Evolutionary conservation across 2,113 vertebrate species (phyloP).

Genomic region (Rattus rattus): DNA sequence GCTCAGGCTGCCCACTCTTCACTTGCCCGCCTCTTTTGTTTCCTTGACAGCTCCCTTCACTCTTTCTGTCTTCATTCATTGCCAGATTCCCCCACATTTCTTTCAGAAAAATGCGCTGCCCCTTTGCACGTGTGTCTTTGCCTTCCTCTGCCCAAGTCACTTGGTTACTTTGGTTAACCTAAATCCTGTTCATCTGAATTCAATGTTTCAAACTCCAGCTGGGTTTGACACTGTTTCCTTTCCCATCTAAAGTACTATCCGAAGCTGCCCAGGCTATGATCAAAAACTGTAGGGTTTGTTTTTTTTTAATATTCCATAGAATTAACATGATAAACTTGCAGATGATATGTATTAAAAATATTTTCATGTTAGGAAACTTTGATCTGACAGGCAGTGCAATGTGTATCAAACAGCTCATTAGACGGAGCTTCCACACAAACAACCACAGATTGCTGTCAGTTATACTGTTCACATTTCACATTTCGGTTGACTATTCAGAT

Average conservation of each 20-base stretch:
- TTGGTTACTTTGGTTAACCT: neutral
- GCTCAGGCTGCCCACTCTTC: neutral
- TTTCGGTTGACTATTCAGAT: slow-evolving; percentile 28
- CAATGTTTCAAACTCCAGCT: neutral
- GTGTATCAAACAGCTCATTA: slow-evolving; percentile 28
- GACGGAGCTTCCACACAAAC: slow-evolving; percentile 19
- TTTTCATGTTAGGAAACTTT: neutral
- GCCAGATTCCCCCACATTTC: neutral
- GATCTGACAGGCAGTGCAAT: neutral
- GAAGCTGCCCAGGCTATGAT: neutral
- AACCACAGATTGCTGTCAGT: neutral
- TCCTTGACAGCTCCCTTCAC: neutral
- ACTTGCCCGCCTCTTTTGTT: neutral
- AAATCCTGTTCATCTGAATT: neutral
- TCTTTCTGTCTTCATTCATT: neutral
- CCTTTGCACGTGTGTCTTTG: too few relatives aligned
- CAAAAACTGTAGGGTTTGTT: neutral
- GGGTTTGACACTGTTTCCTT: neutral
- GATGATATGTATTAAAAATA: neutral
- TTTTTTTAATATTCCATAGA: neutral
- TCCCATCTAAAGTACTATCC: neutral
- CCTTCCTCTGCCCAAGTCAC: neutral
- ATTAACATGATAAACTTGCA: slow-evolving; percentile 16
- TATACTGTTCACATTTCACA: neutral
- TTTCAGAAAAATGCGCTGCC: neutral